phyloP scores from a whole-genome alignment of 2,888 invertebrate species.

The Gortyna flavago region DNA sequence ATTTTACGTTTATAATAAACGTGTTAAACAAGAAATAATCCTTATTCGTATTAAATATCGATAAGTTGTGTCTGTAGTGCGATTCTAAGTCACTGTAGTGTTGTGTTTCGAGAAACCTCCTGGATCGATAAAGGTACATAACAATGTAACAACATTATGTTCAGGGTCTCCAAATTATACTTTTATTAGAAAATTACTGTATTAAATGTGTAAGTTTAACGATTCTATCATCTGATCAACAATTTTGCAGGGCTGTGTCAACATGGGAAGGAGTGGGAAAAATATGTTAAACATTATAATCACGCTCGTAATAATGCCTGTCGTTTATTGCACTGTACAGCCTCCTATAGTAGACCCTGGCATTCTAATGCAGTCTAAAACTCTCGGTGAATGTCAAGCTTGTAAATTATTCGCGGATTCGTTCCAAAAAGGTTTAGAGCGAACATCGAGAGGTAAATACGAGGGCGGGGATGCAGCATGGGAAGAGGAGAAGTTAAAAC shows the following conservation, averaged over 20 bases:
- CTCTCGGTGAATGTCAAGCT: conserved; percentile 94
- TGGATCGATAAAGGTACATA: conserved; percentile 64
- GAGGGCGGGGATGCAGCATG: conserved; percentile 98
- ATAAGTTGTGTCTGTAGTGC: conserved; percentile 24
- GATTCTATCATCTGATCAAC: conserved; percentile 45
- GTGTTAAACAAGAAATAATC: conserved; percentile 47
- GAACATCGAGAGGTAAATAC: conserved; percentile 96
- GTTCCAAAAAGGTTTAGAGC: conserved; percentile 94
- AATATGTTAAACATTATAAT: conserved; percentile 56
- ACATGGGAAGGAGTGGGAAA: conserved; percentile 69
- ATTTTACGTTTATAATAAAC: conserved; percentile 68
- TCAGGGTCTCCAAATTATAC: conserved; percentile 29
- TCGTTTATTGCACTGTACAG: conserved; percentile 71
- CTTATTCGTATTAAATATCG: conserved; percentile 45
- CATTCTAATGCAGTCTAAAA: conserved; percentile 81
- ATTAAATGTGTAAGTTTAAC: conserved; percentile 56
- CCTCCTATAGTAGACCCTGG: conserved; percentile 76
- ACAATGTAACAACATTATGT: conserved; percentile 28
- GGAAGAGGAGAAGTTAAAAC: conserved; percentile 96
- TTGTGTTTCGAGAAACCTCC: conserved; percentile 59
- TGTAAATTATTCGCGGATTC: conserved; percentile 94
- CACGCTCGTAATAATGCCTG: conserved; percentile 66
- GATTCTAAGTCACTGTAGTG: conserved; percentile 44
- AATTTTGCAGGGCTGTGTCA: conserved; percentile 72
- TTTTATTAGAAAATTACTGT: conserved; percentile 57